phyloP scores from a whole-genome alignment of 2,113 vertebrate genomes.

The Carettochelys insculpta region DNA sequence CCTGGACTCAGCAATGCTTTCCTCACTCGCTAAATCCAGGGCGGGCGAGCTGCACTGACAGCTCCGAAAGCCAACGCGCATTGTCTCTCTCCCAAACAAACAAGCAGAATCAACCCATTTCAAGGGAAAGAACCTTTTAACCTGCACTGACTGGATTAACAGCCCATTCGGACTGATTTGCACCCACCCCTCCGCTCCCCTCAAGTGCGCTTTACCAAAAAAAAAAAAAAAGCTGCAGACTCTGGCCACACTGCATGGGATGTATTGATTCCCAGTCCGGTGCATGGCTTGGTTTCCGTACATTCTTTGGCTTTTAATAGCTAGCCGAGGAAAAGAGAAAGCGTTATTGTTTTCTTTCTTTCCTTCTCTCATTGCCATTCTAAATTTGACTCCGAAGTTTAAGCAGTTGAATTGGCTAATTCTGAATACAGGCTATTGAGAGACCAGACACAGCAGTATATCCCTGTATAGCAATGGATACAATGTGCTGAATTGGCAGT shows the following conservation, averaged over 20 bases:
- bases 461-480: conserved; percentile 91
- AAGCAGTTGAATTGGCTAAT: conserved; percentile 76
- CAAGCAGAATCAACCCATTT: no score
- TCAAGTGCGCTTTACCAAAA: conserved; percentile 18
- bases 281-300: conserved; percentile 62
- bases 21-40: neutral
- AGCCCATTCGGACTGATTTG: neutral
- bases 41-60: neutral
- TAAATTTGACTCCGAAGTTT: conserved; percentile 76
- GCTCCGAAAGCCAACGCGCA: neutral
- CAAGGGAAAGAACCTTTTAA: neutral
- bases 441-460: conserved; percentile 82
- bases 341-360: conserved; percentile 70
- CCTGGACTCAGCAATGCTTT: neutral
- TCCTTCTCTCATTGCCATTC: conserved; percentile 71
- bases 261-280: conserved; percentile 47
- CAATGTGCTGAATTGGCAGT: conserved; percentile 99
- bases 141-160: neutral
- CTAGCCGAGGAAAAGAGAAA: conserved; percentile 62
- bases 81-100: neutral
- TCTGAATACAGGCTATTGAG: conserved; percentile 82
- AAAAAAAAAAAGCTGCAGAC: conserved; percentile 6
- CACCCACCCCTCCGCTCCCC: conserved; percentile 59
- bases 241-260: conserved; percentile 43
- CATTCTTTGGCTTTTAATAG: conserved; percentile 73